Conservation (phyloP, 2,113 vertebrate genomes). For the Prionailurus bengalensis region DNA sequence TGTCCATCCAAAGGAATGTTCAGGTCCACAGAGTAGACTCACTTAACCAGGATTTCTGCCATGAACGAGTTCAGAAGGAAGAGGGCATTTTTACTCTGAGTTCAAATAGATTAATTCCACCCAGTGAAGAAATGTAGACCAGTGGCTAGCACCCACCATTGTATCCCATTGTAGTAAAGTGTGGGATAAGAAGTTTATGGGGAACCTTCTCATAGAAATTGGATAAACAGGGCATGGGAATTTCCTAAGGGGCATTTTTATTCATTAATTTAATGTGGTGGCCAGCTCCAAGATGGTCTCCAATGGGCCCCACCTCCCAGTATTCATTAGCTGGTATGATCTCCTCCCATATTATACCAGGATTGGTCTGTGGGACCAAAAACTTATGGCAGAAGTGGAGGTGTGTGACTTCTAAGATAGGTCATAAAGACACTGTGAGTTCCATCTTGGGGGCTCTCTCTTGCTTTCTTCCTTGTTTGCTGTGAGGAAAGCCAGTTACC, state of each 20-base stretch:
- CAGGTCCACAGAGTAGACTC: not conserved
- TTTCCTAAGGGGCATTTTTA: not conserved
- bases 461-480: not conserved
- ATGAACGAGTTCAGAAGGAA: not conserved
- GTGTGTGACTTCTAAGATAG: not conserved
- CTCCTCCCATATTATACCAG: not conserved
- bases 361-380: not conserved
- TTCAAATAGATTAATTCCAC: not conserved
- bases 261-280: not conserved
- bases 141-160: not conserved
- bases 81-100: not conserved
- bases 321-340: not conserved
- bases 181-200: not conserved
- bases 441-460: not conserved
- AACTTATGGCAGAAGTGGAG: not conserved
- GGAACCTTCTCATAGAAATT: not conserved
- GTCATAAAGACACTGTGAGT: not conserved
- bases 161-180: not conserved
- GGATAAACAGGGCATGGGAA: not conserved
- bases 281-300: not conserved
- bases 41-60: not conserved
- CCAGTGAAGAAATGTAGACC: not conserved
- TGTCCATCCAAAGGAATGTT: not conserved
- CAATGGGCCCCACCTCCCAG: not conserved
- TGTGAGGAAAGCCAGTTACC: not conserved